Base-by-base conservation (phyloP, 2,113 vertebrate species). In the Morone saxatilis region DNA sequence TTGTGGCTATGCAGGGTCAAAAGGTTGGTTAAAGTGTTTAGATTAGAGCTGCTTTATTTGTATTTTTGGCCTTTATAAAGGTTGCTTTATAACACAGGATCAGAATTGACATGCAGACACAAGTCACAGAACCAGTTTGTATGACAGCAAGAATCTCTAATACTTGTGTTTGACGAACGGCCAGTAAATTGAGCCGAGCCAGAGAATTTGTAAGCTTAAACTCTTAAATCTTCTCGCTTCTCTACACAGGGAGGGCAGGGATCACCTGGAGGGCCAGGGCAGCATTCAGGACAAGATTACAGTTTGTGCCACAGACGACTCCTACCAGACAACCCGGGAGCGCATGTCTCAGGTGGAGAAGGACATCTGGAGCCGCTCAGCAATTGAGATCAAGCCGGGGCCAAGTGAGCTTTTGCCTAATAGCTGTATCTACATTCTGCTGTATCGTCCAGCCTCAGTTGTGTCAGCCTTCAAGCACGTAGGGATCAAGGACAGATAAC, bases 231-330 rank as follows among this genome's bases (percentile, higher is more conserved):
- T 69, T 4, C 7, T 47, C 16, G 70, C 50, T 50, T 50, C 70
- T 78, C 11, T 43, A 22, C 41, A 70, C 81, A 96, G 95, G 86
- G 93, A 95, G 82, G 95, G 92, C 77, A 93, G 85, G 89, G 94
- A 95, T 71, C 86, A 93, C 65, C 95, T 98, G 89, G 94, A 95
- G 90, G 95, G 95, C 83, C 92, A 96, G 89, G 97, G 97, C 59
- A 96, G 94, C 60, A 96, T 97, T 92, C 96, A 93, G 90, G 96
- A 96, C 91, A 96, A 97, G 90, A 97, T 97, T 88, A 97, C 96
- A 0, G 93, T 97, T 78, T 97, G 97, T 82, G 96, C 96, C 86
- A 95, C 95, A 6, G 95, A 96, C 14, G 96, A 96, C 89, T 94
- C 94, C 53, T 96, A 93, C 91, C 96, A 96, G 92, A 92, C 89